Conservation (phyloP, 2,888 invertebrate genomes). For the Drosophila robusta region DNA sequence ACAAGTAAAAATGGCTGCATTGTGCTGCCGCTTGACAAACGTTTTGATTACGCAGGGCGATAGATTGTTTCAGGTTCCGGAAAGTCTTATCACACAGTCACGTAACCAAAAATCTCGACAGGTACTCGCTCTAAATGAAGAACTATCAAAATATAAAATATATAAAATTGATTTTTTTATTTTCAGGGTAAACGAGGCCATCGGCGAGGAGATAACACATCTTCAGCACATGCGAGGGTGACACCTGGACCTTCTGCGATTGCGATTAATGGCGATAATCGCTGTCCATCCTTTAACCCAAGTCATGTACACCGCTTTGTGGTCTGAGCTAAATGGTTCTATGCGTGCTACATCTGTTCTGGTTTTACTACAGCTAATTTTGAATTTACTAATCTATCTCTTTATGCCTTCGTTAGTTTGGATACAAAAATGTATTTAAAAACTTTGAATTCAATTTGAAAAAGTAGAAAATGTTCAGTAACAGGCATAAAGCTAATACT, state of each 20-base stretch:
- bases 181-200: slow-evolving; percentile 82
- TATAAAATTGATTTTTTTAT: not conserved
- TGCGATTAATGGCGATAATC: slow-evolving; percentile 40
- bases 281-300: slow-evolving; percentile 80
- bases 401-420: slow-evolving; percentile 20
- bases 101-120: slow-evolving; percentile 83
- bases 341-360: slow-evolving; percentile 19
- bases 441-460: slow-evolving; percentile 50
- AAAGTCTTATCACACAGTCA: slow-evolving; percentile 89
- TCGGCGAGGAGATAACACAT: slow-evolving; percentile 73
- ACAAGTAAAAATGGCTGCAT: slow-evolving; percentile 93
- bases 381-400: slow-evolving; percentile 35
- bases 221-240: slow-evolving; percentile 61
- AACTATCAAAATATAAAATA: no score
- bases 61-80: slow-evolving; percentile 92
- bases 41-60: slow-evolving; percentile 92
- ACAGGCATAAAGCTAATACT: slow-evolving; percentile 20
- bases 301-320: slow-evolving; percentile 84
- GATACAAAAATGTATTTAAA: slow-evolving; percentile 30
- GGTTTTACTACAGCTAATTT: slow-evolving; percentile 31
- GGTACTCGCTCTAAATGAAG: slow-evolving; percentile 55
- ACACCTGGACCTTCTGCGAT: slow-evolving; percentile 33
- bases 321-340: slow-evolving; percentile 63
- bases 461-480: slow-evolving; percentile 24
- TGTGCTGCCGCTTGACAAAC: slow-evolving; percentile 94